A percentile compares a stretch with the other conserved stretches of the same genome.
These are phyloP conservation scores for Lagopus muta DNA, from an alignment of 2,113 vertebrate species.

Conservation along the genomic window DNA sequence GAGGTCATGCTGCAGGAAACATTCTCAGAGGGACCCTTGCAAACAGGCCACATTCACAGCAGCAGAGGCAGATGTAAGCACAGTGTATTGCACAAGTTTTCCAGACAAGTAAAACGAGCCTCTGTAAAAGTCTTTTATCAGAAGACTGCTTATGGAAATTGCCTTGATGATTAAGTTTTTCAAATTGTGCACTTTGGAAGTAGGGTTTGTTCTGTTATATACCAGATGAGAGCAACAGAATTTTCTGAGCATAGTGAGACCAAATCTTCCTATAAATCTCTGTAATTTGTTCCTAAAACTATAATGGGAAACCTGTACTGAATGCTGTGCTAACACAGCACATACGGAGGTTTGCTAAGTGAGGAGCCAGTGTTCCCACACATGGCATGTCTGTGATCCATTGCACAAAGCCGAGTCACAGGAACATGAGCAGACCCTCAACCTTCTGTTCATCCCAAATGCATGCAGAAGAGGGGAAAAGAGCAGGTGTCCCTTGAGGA, in stretches of 20 bases:
- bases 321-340: constrained; percentile 54
- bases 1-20: neutral
- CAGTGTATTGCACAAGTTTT: neutral
- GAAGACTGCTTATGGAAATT: neutral
- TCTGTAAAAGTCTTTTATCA: neutral
- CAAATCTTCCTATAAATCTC: constrained; percentile 25
- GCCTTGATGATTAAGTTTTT: constrained; percentile 15
- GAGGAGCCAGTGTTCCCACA: constrained; percentile 58
- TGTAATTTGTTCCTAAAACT: constrained; percentile 56
- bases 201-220: neutral
- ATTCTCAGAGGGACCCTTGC: neutral
- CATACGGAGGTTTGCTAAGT: constrained; percentile 53
- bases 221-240: constrained; percentile 34
- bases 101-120: neutral
- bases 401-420: constrained; percentile 47
- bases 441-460: constrained; percentile 72
- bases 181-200: constrained; percentile 55
- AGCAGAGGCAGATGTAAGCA: neutral
- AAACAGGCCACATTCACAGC: neutral
- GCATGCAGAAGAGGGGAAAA: constrained; percentile 45
- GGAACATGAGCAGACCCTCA: constrained; percentile 68
- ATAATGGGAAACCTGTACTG: constrained; percentile 46
- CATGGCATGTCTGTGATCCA: constrained; percentile 57
- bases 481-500: constrained; percentile 62
- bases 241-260: constrained; percentile 9